Evolutionary conservation across 2,797 vertebrate species (phyloP).

Genomic region (Sebastes paucispinis): DNA sequence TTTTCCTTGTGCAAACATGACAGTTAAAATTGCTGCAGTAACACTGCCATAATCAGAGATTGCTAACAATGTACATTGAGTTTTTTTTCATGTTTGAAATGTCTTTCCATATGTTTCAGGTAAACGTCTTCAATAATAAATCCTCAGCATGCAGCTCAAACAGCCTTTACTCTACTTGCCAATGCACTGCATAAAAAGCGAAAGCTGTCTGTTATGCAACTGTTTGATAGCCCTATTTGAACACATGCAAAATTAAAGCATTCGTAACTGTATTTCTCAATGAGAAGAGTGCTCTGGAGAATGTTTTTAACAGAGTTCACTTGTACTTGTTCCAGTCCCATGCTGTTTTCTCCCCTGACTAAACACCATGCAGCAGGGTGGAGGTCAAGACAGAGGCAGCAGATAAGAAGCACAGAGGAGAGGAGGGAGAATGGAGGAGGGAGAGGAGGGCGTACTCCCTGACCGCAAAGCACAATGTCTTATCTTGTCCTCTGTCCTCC

Average conservation of each 20-base stretch:
- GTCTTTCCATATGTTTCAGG: not conserved
- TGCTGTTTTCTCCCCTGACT: slow-evolving; percentile 52
- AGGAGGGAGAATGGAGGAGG: slow-evolving; percentile 51
- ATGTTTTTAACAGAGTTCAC: slow-evolving; percentile 39
- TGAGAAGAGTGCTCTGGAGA: slow-evolving; percentile 7
- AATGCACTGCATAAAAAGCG: not conserved
- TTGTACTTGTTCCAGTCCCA: slow-evolving; percentile 49
- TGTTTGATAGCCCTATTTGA: not conserved
- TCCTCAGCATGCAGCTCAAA: not conserved
- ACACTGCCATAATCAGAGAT: not conserved
- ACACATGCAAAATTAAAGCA: not conserved
- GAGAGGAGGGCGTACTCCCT: slow-evolving; percentile 68
- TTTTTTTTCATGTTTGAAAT: not conserved
- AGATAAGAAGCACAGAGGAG: slow-evolving; percentile 72
- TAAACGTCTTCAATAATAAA: not conserved
- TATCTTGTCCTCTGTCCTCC: slow-evolving; percentile 78
- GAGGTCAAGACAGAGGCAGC: slow-evolving; percentile 71
- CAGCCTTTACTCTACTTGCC: not conserved
- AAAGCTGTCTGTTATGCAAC: not conserved
- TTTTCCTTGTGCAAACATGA: not conserved
- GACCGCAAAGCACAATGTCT: slow-evolving; percentile 70
- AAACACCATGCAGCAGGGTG: slow-evolving; percentile 66
- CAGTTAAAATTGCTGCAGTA: not conserved
- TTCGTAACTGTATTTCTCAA: slow-evolving; percentile 10
- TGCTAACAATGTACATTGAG: not conserved